These are phyloP conservation scores for Tetropium fuscum DNA, from an alignment of 2,888 invertebrate genomes.

Conservation along the genomic window DNA sequence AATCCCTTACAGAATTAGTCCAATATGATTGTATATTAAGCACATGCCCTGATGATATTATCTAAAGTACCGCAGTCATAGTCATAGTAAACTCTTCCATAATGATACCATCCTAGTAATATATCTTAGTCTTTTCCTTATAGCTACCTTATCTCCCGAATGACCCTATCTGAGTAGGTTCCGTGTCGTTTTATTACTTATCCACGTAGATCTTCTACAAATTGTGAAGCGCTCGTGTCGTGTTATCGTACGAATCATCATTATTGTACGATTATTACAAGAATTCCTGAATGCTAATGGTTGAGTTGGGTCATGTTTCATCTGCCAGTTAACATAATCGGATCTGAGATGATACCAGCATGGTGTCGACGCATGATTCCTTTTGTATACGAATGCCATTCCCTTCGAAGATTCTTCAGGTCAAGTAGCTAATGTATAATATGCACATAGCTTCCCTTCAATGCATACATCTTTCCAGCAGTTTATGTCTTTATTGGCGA, in stretches of 20 bases:
- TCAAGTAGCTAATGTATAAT: no score
- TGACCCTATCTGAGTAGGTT: neutral
- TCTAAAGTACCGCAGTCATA: no score
- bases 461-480: no score
- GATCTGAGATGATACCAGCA: constrained; percentile 8
- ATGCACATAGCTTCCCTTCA: no score
- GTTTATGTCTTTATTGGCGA: no score
- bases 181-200: constrained; percentile 20
- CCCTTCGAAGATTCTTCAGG: no score
- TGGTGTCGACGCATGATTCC: constrained; percentile 23
- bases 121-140: constrained; percentile 10
- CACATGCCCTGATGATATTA: no score
- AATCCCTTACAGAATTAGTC: no score
- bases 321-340: constrained; percentile 9
- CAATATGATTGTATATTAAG: no score
- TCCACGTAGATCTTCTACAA: constrained; percentile 14
- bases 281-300: constrained; percentile 18
- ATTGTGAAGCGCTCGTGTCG: constrained; percentile 19
- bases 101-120: no score
- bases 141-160: constrained; percentile 22
- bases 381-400: no score
- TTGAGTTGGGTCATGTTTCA: constrained; percentile 20
- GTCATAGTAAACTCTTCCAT: no score
- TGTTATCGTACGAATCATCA: constrained; percentile 16
- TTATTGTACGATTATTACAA: constrained; percentile 18